Evolutionary conservation across 2,797 vertebrate genomes (phyloP).

Genomic region (Lindbergichthys nudifrons): DNA sequence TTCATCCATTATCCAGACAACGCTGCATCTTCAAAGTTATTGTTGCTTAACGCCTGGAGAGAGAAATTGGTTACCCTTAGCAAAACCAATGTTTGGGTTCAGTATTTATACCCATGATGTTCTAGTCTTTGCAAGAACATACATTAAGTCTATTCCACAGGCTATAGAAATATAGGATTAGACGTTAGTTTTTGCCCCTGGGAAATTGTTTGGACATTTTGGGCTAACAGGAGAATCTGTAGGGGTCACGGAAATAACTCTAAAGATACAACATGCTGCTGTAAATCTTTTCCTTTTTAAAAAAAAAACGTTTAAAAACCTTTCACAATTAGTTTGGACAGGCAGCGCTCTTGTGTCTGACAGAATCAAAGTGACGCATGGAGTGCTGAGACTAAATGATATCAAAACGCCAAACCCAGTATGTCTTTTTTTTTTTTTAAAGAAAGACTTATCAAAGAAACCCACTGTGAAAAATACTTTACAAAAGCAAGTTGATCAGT

Average conservation of each 20-base stretch:
- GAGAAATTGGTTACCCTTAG: slow-evolving; percentile 6
- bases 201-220: not conserved
- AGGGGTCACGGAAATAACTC: slow-evolving; percentile 23
- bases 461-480: slow-evolving; percentile 4
- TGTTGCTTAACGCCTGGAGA: slow-evolving; percentile 19
- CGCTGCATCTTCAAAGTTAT: slow-evolving; percentile 20
- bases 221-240: slow-evolving; percentile 15
- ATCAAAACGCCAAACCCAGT: slow-evolving; percentile 23
- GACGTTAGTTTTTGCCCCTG: slow-evolving; percentile 1
- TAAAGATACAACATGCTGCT: not conserved
- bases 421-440: not conserved
- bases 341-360: not conserved
- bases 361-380: not conserved
- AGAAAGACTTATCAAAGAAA: slow-evolving; percentile 13
- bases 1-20: slow-evolving; percentile 11
- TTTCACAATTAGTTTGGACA: not conserved
- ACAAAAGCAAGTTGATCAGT: slow-evolving; percentile 8
- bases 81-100: slow-evolving; percentile 16
- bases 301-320: slow-evolving; percentile 18
- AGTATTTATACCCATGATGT: not conserved
- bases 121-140: not conserved
- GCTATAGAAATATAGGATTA: slow-evolving; percentile 29
- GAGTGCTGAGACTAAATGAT: not conserved
- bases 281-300: not conserved
- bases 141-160: not conserved